Evolutionary conservation across 2,888 invertebrate species (phyloP), one percentile per base, ranked within the genome.

Genomic region (Brachypalpus laphriformis): DNA sequence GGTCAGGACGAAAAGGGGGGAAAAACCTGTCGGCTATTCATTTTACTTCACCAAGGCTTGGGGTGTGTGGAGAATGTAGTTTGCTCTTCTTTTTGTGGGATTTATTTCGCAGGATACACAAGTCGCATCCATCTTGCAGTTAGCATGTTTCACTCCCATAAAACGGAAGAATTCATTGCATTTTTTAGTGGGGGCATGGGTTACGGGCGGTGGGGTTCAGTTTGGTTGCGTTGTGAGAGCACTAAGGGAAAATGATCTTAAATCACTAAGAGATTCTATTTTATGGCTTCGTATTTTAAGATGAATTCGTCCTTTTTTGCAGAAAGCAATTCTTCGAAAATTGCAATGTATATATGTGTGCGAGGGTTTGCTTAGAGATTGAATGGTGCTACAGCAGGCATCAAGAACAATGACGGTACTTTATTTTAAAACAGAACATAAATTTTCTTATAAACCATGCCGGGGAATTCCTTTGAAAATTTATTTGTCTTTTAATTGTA

Each of bases 61-160:
- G 61, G 31, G 45, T 9, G 9, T 16, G 25, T 20, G 20, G 11
- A 20, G 9, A 20, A 18, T 5, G 5, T 2, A 11, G 16, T 18
- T 45, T 47, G 28, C 22, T 34, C 3, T 54, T 54, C 45, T 51
- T 71, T 66, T 57, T 72, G 37, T 57, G 42, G 57, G 63, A 65
- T 85, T 65, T 75, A 66, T 80, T 59, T 71, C 63, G 71, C 81
- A 81, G 85, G 81, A 81, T 85, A 85, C 74, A 85, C 75, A 76
- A 85, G 75, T 85, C 81, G 75, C 81, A 85, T 85, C 85, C 80
- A 85, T 85, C 85, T 85, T 76, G 80, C 81, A 85, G 85, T 85
- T 85, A 85, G 85, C 85, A 85, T 85, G 85, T 81, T 85, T 85
- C 85, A 85, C 81, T 85, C 85, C 85, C 85, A 85, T 85, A 85